phyloP scores from a whole-genome alignment of 2,888 invertebrate species.

The Platycnemis pennipes region DNA sequence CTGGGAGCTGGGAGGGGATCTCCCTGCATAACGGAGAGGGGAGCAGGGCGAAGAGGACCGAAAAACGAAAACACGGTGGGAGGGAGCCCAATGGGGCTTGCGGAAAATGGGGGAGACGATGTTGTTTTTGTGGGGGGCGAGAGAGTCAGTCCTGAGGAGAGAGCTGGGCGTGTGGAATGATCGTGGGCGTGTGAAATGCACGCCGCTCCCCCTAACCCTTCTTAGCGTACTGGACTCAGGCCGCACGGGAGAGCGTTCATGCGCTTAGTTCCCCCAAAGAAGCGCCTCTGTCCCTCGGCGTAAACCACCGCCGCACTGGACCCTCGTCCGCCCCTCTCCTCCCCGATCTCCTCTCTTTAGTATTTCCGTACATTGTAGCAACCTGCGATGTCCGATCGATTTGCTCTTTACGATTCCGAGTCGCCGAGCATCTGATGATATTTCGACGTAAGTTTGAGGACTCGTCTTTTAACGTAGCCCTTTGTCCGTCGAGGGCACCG shows the following conservation, averaged over 20 bases:
- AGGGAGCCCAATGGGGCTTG: neutral
- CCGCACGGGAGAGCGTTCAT: slow-evolving; percentile 47
- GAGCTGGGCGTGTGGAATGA: slow-evolving; percentile 44
- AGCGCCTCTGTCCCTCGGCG: neutral
- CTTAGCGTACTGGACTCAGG: slow-evolving; percentile 46
- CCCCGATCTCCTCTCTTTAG: neutral
- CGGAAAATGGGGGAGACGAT: neutral
- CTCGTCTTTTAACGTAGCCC: too few species aligned
- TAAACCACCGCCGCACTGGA: neutral
- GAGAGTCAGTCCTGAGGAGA: neutral
- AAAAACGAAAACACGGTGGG: neutral
- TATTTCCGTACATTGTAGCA: neutral
- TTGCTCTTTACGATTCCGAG: too few species aligned
- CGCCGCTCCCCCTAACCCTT: neutral
- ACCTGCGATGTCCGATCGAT: too few species aligned
- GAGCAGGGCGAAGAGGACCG: neutral
- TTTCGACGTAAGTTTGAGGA: too few species aligned
- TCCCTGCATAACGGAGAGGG: too few species aligned
- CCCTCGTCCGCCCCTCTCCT: neutral
- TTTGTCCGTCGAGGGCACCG: too few species aligned
- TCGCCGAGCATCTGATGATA: too few species aligned
- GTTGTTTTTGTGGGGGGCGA: neutral
- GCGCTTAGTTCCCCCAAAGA: neutral
- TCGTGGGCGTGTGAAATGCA: slow-evolving; percentile 45
- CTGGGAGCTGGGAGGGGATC: too few species aligned